Base-by-base conservation (phyloP, 2,113 vertebrate species). In the Neoarius graeffei region DNA sequence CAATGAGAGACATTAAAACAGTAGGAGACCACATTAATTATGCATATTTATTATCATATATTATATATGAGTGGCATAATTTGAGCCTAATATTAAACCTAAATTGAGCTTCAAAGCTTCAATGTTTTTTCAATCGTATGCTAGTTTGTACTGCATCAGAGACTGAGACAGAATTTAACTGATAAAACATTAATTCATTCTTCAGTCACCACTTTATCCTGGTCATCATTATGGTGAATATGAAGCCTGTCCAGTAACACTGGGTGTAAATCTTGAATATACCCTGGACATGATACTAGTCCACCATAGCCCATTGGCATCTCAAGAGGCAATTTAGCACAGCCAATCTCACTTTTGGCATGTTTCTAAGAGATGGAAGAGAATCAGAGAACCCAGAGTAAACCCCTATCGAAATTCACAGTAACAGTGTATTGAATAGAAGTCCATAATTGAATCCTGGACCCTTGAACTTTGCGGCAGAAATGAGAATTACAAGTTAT, bases 41-140 rank as follows among this genome's bases (percentile, higher is more conserved):
- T 27, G 82, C 15, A 52, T 83, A 83, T 67, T 52, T 52, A 67
- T 83, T 15, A 83, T 67, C 42, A 83, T 67, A 67, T 66, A 10
- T 83, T 82, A 82, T 42, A 82, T 42, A 56, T 56, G 52, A 83
- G 81, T 83, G 81, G 9, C 35, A 83, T 83, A 66, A 83, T 50
- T 83, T 7, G 5, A 20, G 59, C 48, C 19, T 48, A 62, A 48
- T 64, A n/a, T 82, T 62, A 62, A 57, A 82, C 4, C 19, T 82
- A 23, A 82, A 82, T 10, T 82, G 57, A 62, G 17, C 27, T 13
- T 59, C 7, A 11, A 83, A 64, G 20, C 15, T 59, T 81, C 35
- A 30, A 79, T n/a, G 19, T 80, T 56, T 60, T 59, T 81, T 13
- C 10, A 81, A 59, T 27, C 13, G 23, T 20, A 59, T 62, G 27